These are phyloP conservation scores for Actinernus sp. DNA, from an alignment of 92 coral and sea anemone genomes.

Conservation along the genomic window DNA sequence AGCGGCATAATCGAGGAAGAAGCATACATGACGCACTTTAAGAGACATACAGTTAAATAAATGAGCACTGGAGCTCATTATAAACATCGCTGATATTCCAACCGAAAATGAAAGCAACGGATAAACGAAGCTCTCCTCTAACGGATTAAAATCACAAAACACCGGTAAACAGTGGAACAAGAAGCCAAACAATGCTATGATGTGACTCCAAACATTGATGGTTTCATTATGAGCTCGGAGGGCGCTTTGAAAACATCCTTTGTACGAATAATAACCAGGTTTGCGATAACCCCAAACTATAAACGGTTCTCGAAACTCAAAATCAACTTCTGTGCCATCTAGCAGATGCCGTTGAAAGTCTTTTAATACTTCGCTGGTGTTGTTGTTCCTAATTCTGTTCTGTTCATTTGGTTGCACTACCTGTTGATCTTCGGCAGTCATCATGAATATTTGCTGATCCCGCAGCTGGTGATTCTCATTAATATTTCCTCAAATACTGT, in stretches of 20 bases:
- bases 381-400: no score
- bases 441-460: no score
- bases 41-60: conserved; percentile 90
- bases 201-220: conserved; percentile 93
- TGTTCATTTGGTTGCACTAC: no score
- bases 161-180: conserved; percentile 57
- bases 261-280: conserved; percentile 69
- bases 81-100: conserved; percentile 71
- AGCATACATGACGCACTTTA: conserved; percentile 88
- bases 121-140: conserved; percentile 80
- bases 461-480: no score
- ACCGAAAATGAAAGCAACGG: conserved; percentile 86
- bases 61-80: conserved; percentile 93
- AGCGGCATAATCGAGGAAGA: conserved; percentile 97
- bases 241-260: conserved; percentile 72
- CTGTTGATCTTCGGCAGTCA: no score
- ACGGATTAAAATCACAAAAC: conserved; percentile 56
- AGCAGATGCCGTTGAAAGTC: conserved; percentile 17
- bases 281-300: conserved; percentile 87
- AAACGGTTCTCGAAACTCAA: conserved; percentile 90
- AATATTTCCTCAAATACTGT: no score
- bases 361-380: background rate
- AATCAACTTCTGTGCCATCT: conserved; percentile 65
- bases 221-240: conserved; percentile 84
- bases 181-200: conserved; percentile 64